Evolutionary conservation across 2,888 invertebrate genomes (phyloP).

Genomic region (Tinea trinotella): DNA sequence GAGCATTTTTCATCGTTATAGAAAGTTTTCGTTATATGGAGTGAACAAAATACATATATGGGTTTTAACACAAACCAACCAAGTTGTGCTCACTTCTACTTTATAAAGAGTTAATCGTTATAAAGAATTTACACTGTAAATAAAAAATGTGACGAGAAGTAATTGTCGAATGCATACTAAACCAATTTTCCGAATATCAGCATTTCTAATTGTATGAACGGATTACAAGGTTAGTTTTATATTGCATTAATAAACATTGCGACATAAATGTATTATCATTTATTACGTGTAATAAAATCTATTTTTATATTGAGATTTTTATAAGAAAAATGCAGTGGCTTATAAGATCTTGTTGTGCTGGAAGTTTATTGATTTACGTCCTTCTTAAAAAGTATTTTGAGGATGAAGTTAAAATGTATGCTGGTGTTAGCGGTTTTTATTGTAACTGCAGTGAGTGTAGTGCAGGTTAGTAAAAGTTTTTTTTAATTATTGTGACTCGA

Average conservation of each 20-base stretch:
- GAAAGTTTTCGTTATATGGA: too few relatives aligned
- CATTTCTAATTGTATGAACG: neutral
- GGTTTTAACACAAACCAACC: too few relatives aligned
- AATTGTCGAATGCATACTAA: too few relatives aligned
- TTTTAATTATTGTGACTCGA: too few relatives aligned
- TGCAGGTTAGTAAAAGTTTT: slow-evolving; percentile 44
- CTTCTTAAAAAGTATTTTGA: slow-evolving; percentile 44
- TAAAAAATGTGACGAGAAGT: too few relatives aligned
- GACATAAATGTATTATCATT: neutral
- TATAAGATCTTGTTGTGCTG: slow-evolving; percentile 43
- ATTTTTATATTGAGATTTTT: neutral
- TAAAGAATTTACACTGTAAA: too few relatives aligned
- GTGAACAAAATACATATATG: too few relatives aligned
- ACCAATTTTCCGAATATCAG: too few relatives aligned
- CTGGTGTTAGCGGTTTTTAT: slow-evolving; percentile 31
- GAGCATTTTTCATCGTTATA: too few relatives aligned
- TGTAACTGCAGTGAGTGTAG: slow-evolving; percentile 32
- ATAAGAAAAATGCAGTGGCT: slow-evolving; percentile 33
- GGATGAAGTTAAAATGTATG: slow-evolving; percentile 46
- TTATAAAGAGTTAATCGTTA: too few relatives aligned
- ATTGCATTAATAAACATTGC: neutral
- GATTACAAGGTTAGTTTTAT: neutral
- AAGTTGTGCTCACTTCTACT: too few relatives aligned
- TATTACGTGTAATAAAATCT: neutral
- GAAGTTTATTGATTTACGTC: slow-evolving; percentile 45